phyloP scores from a whole-genome alignment of 2,113 vertebrate species.

The Ciconia stormi region DNA sequence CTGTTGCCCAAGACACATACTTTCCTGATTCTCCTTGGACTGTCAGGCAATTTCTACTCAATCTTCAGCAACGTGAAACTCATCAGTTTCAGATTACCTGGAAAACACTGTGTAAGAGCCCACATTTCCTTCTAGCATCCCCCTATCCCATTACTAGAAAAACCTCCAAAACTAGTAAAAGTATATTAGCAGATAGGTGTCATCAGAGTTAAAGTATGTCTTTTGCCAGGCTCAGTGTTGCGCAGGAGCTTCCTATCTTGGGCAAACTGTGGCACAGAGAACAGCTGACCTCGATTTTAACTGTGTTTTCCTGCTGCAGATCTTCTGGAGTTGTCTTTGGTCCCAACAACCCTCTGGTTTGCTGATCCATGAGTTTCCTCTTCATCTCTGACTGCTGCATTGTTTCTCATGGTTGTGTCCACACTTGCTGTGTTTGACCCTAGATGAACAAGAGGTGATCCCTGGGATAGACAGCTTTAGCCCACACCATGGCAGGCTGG shows the following conservation, averaged over 20 bases:
- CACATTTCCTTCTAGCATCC: neutral
- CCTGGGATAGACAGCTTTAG: neutral
- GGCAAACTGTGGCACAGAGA: neutral
- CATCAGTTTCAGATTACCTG: neutral
- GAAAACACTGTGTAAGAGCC: neutral
- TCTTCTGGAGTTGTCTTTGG: neutral
- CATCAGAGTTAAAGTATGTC: neutral
- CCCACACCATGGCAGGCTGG: neutral
- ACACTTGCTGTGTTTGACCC: neutral
- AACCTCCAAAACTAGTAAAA: neutral
- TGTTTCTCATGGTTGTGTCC: neutral
- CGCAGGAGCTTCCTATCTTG: neutral
- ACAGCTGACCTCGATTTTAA: neutral
- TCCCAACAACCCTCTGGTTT: neutral
- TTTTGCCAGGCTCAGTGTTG: neutral
- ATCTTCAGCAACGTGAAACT: neutral
- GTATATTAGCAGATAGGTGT: neutral
- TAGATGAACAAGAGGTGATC: no score
- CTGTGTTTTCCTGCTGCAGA: neutral
- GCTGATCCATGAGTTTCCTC: neutral
- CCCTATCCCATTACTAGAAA: neutral
- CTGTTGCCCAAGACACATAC: neutral
- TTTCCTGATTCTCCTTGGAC: neutral
- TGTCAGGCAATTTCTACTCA: neutral
- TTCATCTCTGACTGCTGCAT: neutral